Conservation (phyloP, 1,140 invertebrate species). For the Drosophila dunni region DNA sequence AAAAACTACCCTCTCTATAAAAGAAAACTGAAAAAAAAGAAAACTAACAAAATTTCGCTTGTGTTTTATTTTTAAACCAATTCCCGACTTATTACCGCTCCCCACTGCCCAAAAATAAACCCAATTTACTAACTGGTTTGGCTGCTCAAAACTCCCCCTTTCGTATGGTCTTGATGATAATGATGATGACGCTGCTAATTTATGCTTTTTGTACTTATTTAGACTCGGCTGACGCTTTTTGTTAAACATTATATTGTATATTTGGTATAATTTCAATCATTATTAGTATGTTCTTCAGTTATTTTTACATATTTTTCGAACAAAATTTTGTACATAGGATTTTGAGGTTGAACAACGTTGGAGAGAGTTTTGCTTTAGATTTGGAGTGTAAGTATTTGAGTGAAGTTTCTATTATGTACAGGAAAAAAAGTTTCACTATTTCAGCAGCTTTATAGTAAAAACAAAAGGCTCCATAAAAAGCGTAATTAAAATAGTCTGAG, state of each 20-base stretch:
- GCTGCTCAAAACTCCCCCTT: constrained; percentile 16
- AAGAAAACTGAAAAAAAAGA: constrained; percentile 64
- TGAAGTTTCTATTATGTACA: background rate
- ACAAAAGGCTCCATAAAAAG: background rate
- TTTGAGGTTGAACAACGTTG: background rate
- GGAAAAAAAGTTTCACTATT: background rate
- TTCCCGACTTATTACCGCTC: constrained; percentile 11
- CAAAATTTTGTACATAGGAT: background rate
- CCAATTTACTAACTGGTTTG: constrained; percentile 12
- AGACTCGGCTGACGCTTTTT: constrained; percentile 27
- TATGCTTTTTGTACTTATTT: constrained; percentile 26
- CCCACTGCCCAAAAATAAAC: background rate
- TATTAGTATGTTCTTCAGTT: background rate
- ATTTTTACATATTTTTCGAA: background rate
- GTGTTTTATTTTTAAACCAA: constrained; percentile 75
- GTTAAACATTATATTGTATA: constrained; percentile 7
- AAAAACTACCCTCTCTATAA: constrained; percentile 79
- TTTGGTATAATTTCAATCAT: constrained; percentile 6
- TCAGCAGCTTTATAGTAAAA: background rate
- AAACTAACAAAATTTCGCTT: constrained; percentile 62
- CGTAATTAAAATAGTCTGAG: constrained; percentile 6
- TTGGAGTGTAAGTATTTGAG: background rate
- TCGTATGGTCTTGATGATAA: constrained; percentile 21
- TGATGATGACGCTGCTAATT: constrained; percentile 32
- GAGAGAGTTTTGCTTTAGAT: background rate